Evolutionary conservation across 2,113 vertebrate genomes (phyloP).

Genomic region (Hemichromis elongatus): DNA sequence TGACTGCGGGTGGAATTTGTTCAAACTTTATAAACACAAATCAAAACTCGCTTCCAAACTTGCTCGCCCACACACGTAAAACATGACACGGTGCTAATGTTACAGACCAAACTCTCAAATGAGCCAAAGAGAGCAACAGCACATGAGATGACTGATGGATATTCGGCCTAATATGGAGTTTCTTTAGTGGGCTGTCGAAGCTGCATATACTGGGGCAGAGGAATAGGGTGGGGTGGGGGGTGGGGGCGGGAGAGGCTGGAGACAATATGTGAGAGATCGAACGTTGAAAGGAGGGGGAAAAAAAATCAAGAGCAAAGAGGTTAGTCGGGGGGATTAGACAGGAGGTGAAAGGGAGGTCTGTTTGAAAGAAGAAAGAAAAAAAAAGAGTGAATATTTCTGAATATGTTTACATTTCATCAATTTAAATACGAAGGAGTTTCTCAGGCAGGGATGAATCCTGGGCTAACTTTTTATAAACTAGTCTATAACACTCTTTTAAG

Average conservation of each 20-base stretch:
- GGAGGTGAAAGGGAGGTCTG: slow-evolving; percentile 54
- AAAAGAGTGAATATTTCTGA: slow-evolving; percentile 49
- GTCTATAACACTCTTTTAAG: slow-evolving; percentile 25
- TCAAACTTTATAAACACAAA: slow-evolving; percentile 54
- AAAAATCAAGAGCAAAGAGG: slow-evolving; percentile 64
- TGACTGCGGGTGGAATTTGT: slow-evolving; percentile 24
- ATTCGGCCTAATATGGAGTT: slow-evolving; percentile 35
- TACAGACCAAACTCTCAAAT: slow-evolving; percentile 44
- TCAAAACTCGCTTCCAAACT: slow-evolving; percentile 38
- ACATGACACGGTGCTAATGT: slow-evolving; percentile 49
- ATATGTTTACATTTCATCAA: slow-evolving; percentile 57
- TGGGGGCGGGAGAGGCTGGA: not conserved
- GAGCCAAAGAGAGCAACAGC: slow-evolving; percentile 40
- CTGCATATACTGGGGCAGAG: slow-evolving; percentile 6
- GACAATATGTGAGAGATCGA: slow-evolving; percentile 41
- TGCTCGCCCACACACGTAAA: slow-evolving; percentile 44
- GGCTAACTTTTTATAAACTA: slow-evolving; percentile 1
- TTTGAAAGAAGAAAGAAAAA: slow-evolving; percentile 47
- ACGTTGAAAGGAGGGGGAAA: not conserved
- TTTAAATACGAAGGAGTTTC: slow-evolving; percentile 32
- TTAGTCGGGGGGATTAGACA: slow-evolving; percentile 76
- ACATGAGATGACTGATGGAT: slow-evolving; percentile 50
- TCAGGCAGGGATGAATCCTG: slow-evolving; percentile 4
- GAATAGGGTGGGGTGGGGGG: not conserved
- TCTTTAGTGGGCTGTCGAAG: slow-evolving; percentile 18